Evolutionary conservation across 2,113 vertebrate genomes (phyloP), one percentile per base, ranked within the genome.

Genomic region (Scalopus aquaticus): DNA sequence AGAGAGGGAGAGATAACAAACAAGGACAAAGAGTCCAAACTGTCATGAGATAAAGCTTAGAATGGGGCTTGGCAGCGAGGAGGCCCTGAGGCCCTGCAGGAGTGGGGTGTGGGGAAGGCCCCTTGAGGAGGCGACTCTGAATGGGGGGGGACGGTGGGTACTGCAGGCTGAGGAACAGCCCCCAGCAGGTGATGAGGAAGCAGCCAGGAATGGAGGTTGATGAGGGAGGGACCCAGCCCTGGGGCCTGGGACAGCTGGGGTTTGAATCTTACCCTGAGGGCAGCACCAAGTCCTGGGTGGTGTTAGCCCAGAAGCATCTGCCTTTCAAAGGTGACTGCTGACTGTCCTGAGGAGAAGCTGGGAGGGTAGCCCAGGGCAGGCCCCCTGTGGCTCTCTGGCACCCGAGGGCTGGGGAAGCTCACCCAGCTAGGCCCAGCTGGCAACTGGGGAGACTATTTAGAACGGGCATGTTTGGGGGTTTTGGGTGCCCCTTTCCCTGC

Each of bases 311-410:
- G 42, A 72, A 69, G 56, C 49, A 76, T 20, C 81, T 4, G 0
- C 0, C 12, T 35, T 51, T 51, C n/a, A n/a, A 35, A 81, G 70
- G 22, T 54, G 17, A 4, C 32, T 22, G 19, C 51, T 37, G 32
- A 15, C 67, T 44, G 24, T 62, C 11, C 1, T 5, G 24, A 37
- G 67, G 16, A 1, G 32, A 26, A 35, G n/a, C n/a, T n/a, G 58
- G 5, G 30, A 9, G 10, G 87, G 22, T 9, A 58, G 69, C 62
- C 7, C 6, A n/a, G 6, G 46, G n/a, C n/a, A 67, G 28, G 60
- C n/a, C 42, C n/a, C 5, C 0, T 1, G 0, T 30, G 60, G 62
- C 69, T 54, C 83, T 49, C 22, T n/a, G 44, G 44, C 44, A 9
- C 44, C 44, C 9, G 44, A 44, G 44, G 44, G 44, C 44, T 44